Base-by-base conservation (phyloP, 2,888 invertebrate species). In the Polylopha cassiicola region DNA sequence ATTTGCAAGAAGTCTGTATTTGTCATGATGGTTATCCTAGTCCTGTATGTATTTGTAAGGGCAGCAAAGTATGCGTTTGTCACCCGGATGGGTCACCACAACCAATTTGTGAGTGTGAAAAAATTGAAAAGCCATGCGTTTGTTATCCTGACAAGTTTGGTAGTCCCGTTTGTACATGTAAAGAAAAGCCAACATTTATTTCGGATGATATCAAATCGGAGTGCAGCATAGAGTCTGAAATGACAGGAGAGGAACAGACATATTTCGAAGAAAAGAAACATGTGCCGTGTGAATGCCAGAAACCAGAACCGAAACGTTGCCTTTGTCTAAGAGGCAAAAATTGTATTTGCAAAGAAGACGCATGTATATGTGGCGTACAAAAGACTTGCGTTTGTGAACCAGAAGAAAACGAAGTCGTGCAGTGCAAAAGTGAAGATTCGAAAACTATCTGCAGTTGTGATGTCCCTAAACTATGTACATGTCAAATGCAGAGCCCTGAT, bases 91-190 rank as follows among this genome's bases (percentile, higher is more conserved):
- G 58, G 8, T 63, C 55, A 46, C 58, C 72, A 4, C 47, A 52
- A 8, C 63, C 74, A 1, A 32, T 48, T 24, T 85, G 85, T 46
- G 62, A 59, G 28, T 84, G 84, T 51, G 64, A 56, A 2, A 23
- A 64, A 9, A 45, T 81, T 14, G 61, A 70, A n/a, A 78, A 73
- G 45, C 80, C 80, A 15, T 82, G 84, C 44, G 47, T 77, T 39
- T 85, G 84, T 46, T 46, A 66, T 21, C 55, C 61, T 1, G 62
- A 50, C 14, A 70, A 66, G 42, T 73, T 59, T 55, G 73, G 80
- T n/a, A 58, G 46, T 37, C 72, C 78, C 21, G 36, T 73, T 37
- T 84, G 84, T 44, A 50, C 49, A 18, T 84, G 84, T 50, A 62
- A 70, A 51, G 39, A 51, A 39, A 75, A 77, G 42, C 71, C 72